A percentile compares a stretch with the other conserved stretches of the same genome.
phyloP scores from a whole-genome alignment of 2,888 invertebrate genomes.

The Brassicogethes aeneus region DNA sequence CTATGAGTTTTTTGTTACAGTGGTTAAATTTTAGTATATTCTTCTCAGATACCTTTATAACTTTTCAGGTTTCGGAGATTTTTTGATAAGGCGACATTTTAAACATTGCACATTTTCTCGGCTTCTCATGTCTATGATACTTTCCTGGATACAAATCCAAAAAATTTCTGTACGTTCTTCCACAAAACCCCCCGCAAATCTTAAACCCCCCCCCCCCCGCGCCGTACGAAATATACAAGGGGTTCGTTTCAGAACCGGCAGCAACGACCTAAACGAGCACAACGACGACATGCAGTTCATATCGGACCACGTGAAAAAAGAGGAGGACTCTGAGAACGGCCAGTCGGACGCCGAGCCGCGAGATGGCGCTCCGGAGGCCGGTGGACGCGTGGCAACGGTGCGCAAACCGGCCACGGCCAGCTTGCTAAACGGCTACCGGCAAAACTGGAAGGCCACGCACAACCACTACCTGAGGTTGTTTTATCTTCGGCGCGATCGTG shows the following conservation, averaged over 20 bases:
- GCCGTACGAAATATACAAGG: too few species aligned
- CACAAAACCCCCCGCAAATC: too few species aligned
- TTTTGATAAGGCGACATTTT: too few species aligned
- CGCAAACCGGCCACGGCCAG: constrained; percentile 41
- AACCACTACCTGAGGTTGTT: constrained; percentile 57
- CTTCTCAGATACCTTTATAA: too few species aligned
- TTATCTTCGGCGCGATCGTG: background rate
- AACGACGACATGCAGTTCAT: constrained; percentile 55
- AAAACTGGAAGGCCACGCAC: constrained; percentile 62
- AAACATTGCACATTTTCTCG: too few species aligned
- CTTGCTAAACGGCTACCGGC: constrained; percentile 55
- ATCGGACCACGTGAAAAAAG: constrained; percentile 34
- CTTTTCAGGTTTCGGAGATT: too few species aligned
- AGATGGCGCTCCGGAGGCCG: constrained; percentile 33
- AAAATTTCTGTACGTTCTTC: too few species aligned
- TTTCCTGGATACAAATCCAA: too few species aligned
- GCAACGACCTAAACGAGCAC: constrained; percentile 46
- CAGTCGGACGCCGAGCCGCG: constrained; percentile 35
- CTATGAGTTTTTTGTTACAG: too few species aligned
- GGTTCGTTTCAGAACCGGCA: constrained; percentile 42
- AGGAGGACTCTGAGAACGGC: constrained; percentile 31
- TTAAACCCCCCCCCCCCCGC: too few species aligned
- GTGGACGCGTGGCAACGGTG: constrained; percentile 27
- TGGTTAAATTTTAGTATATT: too few species aligned
- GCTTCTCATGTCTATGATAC: too few species aligned